Evolutionary conservation across 2,888 invertebrate genomes (phyloP), one percentile per base, ranked within the genome.

Genomic region (Alcis repandata): DNA sequence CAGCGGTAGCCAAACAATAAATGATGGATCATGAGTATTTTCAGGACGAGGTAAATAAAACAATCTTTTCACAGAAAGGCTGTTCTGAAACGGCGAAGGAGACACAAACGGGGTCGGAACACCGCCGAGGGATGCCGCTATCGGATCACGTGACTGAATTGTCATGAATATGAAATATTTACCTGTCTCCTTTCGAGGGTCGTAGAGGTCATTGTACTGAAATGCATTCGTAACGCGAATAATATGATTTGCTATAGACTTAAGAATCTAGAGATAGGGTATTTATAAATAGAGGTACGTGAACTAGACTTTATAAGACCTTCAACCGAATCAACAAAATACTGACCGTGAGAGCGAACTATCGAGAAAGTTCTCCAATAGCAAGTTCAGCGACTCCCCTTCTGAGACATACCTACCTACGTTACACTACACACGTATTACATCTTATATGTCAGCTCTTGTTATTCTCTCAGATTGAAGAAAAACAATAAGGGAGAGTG

Each of bases 341-440:
- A 27, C 27, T 27, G 27, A 27, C 27, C 27, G 0, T 48, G 33
- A 52, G 8, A 15, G 1, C 8, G 4, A 19, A 27, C 27, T 20
- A 41, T 56, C 41, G 38, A 54, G 54, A 76, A 74, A 74, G 68
- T 73, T 77, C 46, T 10, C 20, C 51, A 48, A 60, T 62, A 63
- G 73, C 68, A 46, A 63, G 69, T 83, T 86, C 85, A 71, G 76
- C 71, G 85, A 84, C 86, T 77, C 76, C 74, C 73, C 70, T 66
- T 71, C 74, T 69, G 62, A 69, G 64, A 60, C 59, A 36, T 19
- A 51, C n/a, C 32, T 32, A 40, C n/a, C 68, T n/a, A n/a, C n/a
- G n/a, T n/a, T n/a, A n/a, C 65, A 76, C 76, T 69, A 71, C 62
- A 75, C 70, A 72, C 71, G 56, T 68, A 72, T 48, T 53, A 49